phyloP scores from a whole-genome alignment of 2,888 invertebrate species.

The Epistrophella euchroma region DNA sequence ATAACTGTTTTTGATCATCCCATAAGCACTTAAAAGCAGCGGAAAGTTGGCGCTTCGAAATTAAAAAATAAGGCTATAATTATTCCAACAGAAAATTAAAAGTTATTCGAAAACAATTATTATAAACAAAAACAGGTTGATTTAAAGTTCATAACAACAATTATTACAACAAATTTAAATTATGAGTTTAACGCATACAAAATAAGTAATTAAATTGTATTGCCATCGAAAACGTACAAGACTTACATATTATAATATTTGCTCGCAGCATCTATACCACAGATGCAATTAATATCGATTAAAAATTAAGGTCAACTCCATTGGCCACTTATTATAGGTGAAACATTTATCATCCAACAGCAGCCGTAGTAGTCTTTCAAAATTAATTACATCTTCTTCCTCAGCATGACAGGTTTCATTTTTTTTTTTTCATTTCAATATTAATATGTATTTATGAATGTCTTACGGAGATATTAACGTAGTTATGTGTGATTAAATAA shows the following conservation, averaged over 20 bases:
- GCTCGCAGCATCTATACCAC: constrained; percentile 12
- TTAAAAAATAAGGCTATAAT: background rate
- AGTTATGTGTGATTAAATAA: constrained; percentile 42
- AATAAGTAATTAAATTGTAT: background rate
- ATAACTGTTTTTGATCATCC: no score
- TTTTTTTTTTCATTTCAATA: constrained; percentile 29
- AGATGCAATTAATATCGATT: constrained; percentile 65
- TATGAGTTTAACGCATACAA: constrained; percentile 17
- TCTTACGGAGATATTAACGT: background rate
- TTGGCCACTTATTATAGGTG: constrained; percentile 31
- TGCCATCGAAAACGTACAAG: background rate
- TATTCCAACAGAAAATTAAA: background rate
- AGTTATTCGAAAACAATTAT: background rate
- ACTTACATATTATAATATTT: background rate
- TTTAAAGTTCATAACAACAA: background rate
- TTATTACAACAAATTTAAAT: background rate
- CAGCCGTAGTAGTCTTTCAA: constrained; percentile 25
- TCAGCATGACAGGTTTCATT: constrained; percentile 51
- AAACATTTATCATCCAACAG: constrained; percentile 58
- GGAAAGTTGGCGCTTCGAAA: no score
- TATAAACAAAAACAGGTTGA: background rate
- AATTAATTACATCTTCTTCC: constrained; percentile 42
- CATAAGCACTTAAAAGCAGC: no score
- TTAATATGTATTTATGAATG: background rate
- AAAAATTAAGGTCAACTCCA: constrained; percentile 66